Base-by-base conservation (phyloP, 1,140 invertebrate species). In the Andrena cerasifolii region DNA sequence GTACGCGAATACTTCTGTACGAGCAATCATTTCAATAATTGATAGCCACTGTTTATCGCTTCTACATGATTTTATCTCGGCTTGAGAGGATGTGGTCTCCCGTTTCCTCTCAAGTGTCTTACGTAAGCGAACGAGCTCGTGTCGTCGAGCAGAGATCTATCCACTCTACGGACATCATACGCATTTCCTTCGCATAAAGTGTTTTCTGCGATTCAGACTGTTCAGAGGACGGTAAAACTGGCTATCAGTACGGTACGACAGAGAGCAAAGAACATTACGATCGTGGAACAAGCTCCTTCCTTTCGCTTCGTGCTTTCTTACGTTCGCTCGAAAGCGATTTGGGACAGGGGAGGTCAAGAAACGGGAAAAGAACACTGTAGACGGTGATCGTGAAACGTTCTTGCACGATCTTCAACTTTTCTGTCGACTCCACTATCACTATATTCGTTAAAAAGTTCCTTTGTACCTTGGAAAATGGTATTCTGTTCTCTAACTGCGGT, bases 401-500 rank as follows among this genome's bases (percentile, higher is more conserved):
- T 63, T 33, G 43, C 33, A 26, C 43, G 28, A 33, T 26, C 18
- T 16, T 72, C 24, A 36, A 62, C 3, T 26, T 36, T 49, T 49
- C 56, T n/a, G 43, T 72, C 45, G 33, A 61, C n/a, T 51, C 43
- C 21, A 31, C 12, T 61, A 31, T 21, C 36, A 16, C 26, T 26
- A 24, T 16, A 47, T 68, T 75, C 54, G 18, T 77, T 71, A 12
- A 28, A 58, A 58, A 40, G 54, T 79, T 75, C 51, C 12, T 80
- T 80, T 54, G 7, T 62, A 62, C 28, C 31, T 21, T 40, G 21
- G 18, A 28, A 54, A 63, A 36, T n/a, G 43, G 28, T 43, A 43
- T 61, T 72, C 16, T 43, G 43, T 85, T 80, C 40, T 49, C 58
- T 67, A 58, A 61, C 51, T 70, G 26, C 67, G 75, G 67, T 80